Percentiles rank a stretch among this genome's conserved stretches.
Conservation (phyloP, 2,113 vertebrate genomes). For the Vidua chalybeata region DNA sequence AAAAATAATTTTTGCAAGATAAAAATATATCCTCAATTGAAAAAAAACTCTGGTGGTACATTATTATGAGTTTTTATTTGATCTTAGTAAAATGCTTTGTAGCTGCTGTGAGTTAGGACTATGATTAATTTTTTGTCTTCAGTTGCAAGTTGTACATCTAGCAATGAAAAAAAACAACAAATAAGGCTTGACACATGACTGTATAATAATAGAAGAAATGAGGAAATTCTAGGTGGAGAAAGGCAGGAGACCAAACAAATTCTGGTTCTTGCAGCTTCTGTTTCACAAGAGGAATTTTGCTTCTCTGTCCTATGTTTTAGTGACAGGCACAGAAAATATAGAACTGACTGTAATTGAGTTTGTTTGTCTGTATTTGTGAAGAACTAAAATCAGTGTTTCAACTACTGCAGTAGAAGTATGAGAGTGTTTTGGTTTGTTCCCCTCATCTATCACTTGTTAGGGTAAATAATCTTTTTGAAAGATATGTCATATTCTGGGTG, state of each 20-base stretch:
- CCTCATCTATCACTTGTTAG: not conserved
- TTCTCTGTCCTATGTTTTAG: not conserved
- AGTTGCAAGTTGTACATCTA: not conserved
- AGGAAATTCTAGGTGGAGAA: not conserved
- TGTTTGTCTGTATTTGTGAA: not conserved
- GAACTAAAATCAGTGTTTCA: not conserved
- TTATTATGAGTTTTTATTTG: not conserved
- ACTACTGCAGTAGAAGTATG: not conserved
- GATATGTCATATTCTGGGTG: not conserved
- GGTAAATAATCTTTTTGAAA: not conserved
- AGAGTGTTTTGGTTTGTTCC: not conserved
- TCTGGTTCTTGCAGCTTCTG: not conserved
- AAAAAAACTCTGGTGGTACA: not conserved
- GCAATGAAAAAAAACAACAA: not conserved
- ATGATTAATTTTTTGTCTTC: not conserved
- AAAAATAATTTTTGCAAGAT: not conserved
- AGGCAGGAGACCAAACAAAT: not conserved
- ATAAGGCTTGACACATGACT: not conserved
- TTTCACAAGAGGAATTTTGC: not conserved
- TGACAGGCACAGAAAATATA: not conserved
- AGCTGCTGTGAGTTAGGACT: not conserved
- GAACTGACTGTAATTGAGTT: not conserved
- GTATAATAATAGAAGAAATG: not conserved
- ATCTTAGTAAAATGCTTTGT: not conserved
- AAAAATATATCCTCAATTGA: not conserved